Conservation (phyloP, 2,113 vertebrate species). For the Crypturellus undulatus region DNA sequence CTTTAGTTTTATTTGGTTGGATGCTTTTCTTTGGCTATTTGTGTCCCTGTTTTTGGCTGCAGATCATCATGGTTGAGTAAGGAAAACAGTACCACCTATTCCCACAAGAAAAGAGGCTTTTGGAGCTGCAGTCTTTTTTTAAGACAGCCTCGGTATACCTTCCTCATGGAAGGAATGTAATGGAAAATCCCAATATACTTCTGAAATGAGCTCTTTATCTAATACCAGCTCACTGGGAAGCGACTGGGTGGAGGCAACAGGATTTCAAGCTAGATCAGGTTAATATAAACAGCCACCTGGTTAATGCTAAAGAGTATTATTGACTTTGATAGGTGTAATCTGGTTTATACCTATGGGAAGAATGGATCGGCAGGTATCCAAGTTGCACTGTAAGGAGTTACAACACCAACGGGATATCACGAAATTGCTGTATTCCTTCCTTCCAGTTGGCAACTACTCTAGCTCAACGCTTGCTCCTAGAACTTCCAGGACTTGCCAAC, state of each 20-base stretch:
- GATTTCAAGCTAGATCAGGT: neutral
- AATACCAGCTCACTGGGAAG: neutral
- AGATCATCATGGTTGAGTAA: neutral
- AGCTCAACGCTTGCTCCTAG: neutral
- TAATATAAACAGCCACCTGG: conserved; percentile 25
- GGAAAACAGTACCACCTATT: conserved; percentile 20
- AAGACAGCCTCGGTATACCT: neutral
- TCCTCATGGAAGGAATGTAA: neutral
- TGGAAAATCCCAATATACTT: conserved; percentile 7
- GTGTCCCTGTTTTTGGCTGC: neutral
- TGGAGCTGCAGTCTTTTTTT: neutral
- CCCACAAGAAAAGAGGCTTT: neutral
- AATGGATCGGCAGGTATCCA: neutral
- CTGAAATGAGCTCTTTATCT: conserved; percentile 2
- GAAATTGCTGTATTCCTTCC: neutral
- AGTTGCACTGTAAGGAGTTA: neutral
- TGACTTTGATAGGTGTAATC: neutral
- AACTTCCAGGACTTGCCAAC: neutral
- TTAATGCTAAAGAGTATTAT: conserved; percentile 10
- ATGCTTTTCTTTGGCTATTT: neutral
- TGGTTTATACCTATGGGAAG: neutral
- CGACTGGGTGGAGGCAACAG: neutral
- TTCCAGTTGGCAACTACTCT: neutral
- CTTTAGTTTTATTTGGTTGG: conserved; percentile 17
- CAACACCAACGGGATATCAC: neutral